Evolutionary conservation across 2,888 invertebrate species (phyloP).

Genomic region (Drosophila yooni): DNA sequence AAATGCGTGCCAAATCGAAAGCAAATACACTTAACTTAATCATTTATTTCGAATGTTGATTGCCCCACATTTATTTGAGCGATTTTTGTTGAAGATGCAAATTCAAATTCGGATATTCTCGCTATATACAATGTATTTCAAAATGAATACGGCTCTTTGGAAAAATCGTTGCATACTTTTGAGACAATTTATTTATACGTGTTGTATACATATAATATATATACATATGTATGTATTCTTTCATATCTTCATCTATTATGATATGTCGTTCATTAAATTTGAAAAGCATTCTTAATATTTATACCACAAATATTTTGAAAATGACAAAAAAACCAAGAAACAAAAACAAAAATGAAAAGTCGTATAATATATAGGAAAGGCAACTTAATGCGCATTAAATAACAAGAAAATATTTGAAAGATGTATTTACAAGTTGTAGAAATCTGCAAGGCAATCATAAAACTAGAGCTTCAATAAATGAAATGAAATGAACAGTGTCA

Average conservation of each 20-base stretch:
- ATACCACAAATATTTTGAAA: constrained; percentile 11
- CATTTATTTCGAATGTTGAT: constrained; percentile 14
- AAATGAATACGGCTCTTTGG: not conserved
- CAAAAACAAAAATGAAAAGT: constrained; percentile 28
- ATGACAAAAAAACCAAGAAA: constrained; percentile 5
- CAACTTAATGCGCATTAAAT: constrained; percentile 37
- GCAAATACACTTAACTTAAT: constrained; percentile 10
- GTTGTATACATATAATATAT: constrained; percentile 7
- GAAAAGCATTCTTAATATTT: constrained; percentile 2
- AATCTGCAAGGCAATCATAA: constrained; percentile 85
- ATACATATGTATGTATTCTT: constrained; percentile 19
- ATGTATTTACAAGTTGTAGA: constrained; percentile 81
- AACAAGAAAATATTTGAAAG: constrained; percentile 56
- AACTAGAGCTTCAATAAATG: constrained; percentile 84
- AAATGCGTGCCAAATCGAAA: constrained; percentile 59
- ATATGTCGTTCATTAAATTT: constrained; percentile 9
- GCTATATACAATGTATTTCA: not conserved
- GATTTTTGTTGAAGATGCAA: not conserved
- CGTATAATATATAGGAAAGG: constrained; percentile 40
- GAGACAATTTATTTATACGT: constrained; percentile 21
- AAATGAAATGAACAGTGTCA: constrained; percentile 65
- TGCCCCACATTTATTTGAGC: constrained; percentile 14
- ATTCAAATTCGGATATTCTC: constrained; percentile 1
- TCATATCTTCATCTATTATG: constrained; percentile 7
- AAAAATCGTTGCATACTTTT: constrained; percentile 63